phyloP scores from a whole-genome alignment of 2,888 invertebrate species.

The Galerucella calmariensis region DNA sequence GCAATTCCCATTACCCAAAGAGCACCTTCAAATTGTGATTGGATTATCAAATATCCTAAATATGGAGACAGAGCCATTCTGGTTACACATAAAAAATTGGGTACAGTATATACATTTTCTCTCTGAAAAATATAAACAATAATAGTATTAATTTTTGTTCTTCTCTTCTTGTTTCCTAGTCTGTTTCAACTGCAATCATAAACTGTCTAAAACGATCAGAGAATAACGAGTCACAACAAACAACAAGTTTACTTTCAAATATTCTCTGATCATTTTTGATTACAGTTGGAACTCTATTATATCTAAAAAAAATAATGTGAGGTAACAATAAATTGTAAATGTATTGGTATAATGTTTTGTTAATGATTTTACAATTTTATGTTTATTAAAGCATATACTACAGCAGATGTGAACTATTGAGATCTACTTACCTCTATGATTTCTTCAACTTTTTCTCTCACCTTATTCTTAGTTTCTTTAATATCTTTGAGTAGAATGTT shows the following conservation, averaged over 20 bases:
- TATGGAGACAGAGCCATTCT: conserved; percentile 89
- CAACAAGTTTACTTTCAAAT: no score
- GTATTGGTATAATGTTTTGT: no score
- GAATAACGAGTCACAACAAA: no score
- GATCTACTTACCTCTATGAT: conserved; percentile 73
- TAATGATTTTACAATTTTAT: no score
- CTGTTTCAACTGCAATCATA: no score
- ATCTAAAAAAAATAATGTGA: no score
- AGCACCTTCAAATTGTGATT: conserved; percentile 83
- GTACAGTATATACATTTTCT: conserved; percentile 94
- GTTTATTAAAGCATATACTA: no score
- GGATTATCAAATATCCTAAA: conserved; percentile 88
- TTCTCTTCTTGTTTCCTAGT: no score
- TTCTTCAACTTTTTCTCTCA: conserved; percentile 78
- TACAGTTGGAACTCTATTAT: no score
- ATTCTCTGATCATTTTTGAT: no score
- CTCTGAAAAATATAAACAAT: conserved; percentile 64
- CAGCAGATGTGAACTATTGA: neutral
- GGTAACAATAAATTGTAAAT: no score
- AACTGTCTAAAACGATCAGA: no score
- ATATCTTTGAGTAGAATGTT: conserved; percentile 77
- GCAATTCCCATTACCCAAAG: conserved; percentile 85
- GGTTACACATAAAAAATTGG: conserved; percentile 88
- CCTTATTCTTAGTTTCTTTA: conserved; percentile 76
- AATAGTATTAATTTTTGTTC: neutral